Evolutionary conservation across 2,888 invertebrate genomes (phyloP).

Genomic region (Acanthosepion lycidas): DNA sequence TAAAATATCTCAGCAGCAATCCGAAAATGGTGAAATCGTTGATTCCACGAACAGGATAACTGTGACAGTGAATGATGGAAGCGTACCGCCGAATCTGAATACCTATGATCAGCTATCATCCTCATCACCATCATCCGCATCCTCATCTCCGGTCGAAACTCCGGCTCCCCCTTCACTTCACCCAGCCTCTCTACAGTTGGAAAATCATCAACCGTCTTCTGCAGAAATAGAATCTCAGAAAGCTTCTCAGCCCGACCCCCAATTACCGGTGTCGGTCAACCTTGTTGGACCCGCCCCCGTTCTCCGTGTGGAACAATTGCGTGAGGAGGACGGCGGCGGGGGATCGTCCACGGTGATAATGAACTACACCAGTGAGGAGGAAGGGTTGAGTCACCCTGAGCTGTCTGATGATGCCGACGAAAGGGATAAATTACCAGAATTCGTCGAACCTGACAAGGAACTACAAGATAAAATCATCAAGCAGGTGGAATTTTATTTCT

Average conservation of each 20-base stretch:
- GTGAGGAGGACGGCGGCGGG: conserved; percentile 61
- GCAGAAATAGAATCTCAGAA: not conserved
- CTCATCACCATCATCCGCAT: not conserved
- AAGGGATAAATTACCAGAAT: conserved; percentile 57
- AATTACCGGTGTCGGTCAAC: conserved; percentile 8
- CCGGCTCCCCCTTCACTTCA: not conserved
- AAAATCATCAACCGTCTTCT: not conserved
- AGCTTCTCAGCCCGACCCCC: not conserved
- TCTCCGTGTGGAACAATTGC: conserved; percentile 67
- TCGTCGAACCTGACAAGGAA: conserved; percentile 70
- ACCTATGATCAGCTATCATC: not conserved
- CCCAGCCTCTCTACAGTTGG: not conserved
- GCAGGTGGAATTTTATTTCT: conserved; percentile 93
- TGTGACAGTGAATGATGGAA: not conserved
- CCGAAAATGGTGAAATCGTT: not conserved
- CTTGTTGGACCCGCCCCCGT: conserved; percentile 56
- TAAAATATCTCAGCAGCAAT: not conserved
- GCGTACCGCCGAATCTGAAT: not conserved
- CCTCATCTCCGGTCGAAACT: not conserved
- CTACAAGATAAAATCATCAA: conserved; percentile 68
- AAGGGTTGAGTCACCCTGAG: conserved; percentile 60
- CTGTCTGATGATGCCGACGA: conserved; percentile 57
- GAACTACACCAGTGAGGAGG: conserved; percentile 65
- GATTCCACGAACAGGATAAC: not conserved
- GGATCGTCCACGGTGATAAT: conserved; percentile 52